phyloP scores from a whole-genome alignment of 2,797 vertebrate species.

The Clarias pachynema region DNA sequence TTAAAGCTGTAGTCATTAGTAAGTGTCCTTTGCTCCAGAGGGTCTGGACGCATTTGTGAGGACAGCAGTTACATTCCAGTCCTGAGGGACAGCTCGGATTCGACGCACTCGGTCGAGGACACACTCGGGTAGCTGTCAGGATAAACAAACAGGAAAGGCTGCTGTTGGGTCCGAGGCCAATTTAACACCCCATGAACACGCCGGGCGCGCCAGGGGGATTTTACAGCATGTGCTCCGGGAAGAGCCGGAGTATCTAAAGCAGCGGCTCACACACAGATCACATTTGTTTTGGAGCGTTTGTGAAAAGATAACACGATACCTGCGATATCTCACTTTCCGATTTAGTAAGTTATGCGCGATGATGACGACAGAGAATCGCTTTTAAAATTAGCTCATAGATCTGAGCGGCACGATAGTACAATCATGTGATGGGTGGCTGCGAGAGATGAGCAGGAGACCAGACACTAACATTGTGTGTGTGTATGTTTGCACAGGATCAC shows the following conservation, averaged over 20 bases:
- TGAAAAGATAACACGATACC: not conserved
- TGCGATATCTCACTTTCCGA: not conserved
- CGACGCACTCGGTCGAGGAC: constrained; percentile 29
- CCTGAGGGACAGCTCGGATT: constrained; percentile 63
- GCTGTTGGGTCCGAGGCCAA: not conserved
- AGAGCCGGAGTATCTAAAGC: not conserved
- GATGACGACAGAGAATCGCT: not conserved
- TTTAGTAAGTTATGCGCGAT: not conserved
- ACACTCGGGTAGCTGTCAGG: constrained; percentile 54
- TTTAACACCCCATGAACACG: constrained; percentile 21
- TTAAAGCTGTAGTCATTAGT: not conserved
- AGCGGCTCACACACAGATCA: not conserved
- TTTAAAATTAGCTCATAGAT: too few species aligned
- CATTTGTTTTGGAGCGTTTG: not conserved
- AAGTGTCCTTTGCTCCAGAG: constrained; percentile 21
- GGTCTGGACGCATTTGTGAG: constrained; percentile 41
- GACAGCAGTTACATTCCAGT: constrained; percentile 64
- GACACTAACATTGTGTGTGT: too few species aligned
- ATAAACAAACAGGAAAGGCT: constrained; percentile 61
- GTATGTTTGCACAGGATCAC: not conserved
- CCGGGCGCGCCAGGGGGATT: not conserved
- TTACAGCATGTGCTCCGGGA: not conserved
- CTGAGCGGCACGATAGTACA: not conserved
- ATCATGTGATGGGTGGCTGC: not conserved
- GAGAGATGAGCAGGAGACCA: too few species aligned